These are phyloP conservation scores for Scolanthus callimorphus DNA, from an alignment of 92 coral and sea anemone genomes.

Conservation along the genomic window DNA sequence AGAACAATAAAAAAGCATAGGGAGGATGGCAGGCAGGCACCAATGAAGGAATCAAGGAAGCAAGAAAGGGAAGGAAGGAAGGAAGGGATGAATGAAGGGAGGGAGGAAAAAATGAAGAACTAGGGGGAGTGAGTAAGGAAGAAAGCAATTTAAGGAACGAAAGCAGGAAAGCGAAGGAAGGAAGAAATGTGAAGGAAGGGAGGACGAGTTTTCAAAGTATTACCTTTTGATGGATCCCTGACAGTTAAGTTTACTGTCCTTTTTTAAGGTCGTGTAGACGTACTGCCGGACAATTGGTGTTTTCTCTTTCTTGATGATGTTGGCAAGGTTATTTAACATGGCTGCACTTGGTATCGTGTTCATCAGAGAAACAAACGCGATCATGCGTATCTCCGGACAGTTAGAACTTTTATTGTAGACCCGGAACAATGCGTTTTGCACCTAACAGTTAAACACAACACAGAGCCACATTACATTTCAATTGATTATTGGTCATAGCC, in stretches of 20 bases:
- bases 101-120: neutral
- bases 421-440: slow-evolving; percentile 26
- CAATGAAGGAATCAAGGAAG: neutral
- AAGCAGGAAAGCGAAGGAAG: neutral
- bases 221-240: slow-evolving; percentile 13
- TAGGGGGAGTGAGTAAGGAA: neutral
- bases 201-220: neutral
- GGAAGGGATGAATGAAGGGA: neutral
- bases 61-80: neutral
- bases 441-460: too few species aligned
- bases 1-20: neutral
- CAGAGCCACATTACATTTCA: too few species aligned
- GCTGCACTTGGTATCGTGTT: slow-evolving; percentile 26
- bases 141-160: neutral
- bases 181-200: neutral
- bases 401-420: slow-evolving; percentile 8
- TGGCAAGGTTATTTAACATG: slow-evolving; percentile 5
- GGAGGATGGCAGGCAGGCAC: neutral
- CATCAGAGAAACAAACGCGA: slow-evolving; percentile 33
- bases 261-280: slow-evolving; percentile 27
- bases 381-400: slow-evolving; percentile 39
- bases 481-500: too few species aligned
- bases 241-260: slow-evolving; percentile 18
- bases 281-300: slow-evolving; percentile 27
- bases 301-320: slow-evolving; percentile 20